A percentile compares a stretch with the other conserved stretches of the same genome.
Conservation (phyloP, 2,113 vertebrate species). For the Poeciliopsis prolifica region DNA sequence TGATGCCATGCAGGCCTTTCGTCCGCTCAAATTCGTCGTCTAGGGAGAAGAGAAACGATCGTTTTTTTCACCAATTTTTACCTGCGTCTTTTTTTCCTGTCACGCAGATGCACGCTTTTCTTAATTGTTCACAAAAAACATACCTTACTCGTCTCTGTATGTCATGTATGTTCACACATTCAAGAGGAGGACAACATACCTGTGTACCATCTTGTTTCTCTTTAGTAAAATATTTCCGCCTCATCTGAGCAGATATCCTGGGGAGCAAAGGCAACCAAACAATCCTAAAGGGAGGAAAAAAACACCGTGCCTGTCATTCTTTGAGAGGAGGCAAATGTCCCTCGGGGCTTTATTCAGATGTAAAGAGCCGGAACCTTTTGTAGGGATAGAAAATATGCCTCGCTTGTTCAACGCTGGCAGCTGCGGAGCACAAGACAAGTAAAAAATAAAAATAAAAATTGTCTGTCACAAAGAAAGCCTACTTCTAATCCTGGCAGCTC, state of each 20-base stretch:
- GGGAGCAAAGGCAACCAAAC: background rate
- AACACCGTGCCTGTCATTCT: background rate
- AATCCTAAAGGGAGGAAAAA: background rate
- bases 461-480: background rate
- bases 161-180: too few species aligned
- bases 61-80: too few species aligned
- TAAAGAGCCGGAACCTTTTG: constrained; percentile 1
- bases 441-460: background rate
- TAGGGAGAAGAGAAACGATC: too few species aligned
- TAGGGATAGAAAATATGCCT: background rate
- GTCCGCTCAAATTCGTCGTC: too few species aligned
- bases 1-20: too few species aligned
- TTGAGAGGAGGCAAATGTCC: background rate
- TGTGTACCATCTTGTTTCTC: background rate
- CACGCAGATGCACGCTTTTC: too few species aligned
- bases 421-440: background rate
- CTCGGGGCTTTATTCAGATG: background rate
- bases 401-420: background rate
- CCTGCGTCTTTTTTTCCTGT: too few species aligned
- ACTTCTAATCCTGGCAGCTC: background rate
- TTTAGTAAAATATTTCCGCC: background rate
- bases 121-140: too few species aligned
- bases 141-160: too few species aligned
- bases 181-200: too few species aligned
- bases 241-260: background rate